Evolutionary conservation across 2,888 invertebrate genomes (phyloP).

Genomic region (Hemistola chrysoprasaria): DNA sequence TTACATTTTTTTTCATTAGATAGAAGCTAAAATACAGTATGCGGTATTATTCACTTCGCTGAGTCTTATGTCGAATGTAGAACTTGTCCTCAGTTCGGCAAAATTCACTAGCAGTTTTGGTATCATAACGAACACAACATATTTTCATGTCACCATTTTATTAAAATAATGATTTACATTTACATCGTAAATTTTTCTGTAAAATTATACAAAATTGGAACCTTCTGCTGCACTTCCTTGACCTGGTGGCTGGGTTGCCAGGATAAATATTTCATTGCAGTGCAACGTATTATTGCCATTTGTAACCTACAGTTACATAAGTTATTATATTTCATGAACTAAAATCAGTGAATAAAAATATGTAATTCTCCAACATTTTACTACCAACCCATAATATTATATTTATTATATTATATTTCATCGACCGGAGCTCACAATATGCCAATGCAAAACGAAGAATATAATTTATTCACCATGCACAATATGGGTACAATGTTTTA

Average conservation of each 20-base stretch:
- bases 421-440: too few relatives aligned
- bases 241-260: constrained; percentile 48
- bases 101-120: constrained; percentile 49
- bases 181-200: constrained; percentile 56
- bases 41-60: constrained; percentile 67
- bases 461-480: too few relatives aligned
- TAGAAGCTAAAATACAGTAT: constrained; percentile 48
- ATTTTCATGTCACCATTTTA: constrained; percentile 54
- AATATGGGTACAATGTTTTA: too few relatives aligned
- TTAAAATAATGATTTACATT: constrained; percentile 35
- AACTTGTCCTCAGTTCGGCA: constrained; percentile 48
- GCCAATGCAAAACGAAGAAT: too few relatives aligned
- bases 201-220: constrained; percentile 61
- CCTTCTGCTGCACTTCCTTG: constrained; percentile 70
- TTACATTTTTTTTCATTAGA: constrained; percentile 41
- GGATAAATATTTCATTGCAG: constrained; percentile 17
- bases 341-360: too few relatives aligned
- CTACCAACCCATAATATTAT: too few relatives aligned
- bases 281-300: constrained; percentile 25
- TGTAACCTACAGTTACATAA: too few relatives aligned
- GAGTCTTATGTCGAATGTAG: constrained; percentile 47
- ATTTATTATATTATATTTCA: too few relatives aligned
- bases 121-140: constrained; percentile 43
- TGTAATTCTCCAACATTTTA: too few relatives aligned
- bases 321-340: too few relatives aligned